Percentiles rank a stretch among this genome's conserved stretches.
Evolutionary conservation across 2,888 invertebrate species (phyloP).

Genomic region (Buathra laborator): DNA sequence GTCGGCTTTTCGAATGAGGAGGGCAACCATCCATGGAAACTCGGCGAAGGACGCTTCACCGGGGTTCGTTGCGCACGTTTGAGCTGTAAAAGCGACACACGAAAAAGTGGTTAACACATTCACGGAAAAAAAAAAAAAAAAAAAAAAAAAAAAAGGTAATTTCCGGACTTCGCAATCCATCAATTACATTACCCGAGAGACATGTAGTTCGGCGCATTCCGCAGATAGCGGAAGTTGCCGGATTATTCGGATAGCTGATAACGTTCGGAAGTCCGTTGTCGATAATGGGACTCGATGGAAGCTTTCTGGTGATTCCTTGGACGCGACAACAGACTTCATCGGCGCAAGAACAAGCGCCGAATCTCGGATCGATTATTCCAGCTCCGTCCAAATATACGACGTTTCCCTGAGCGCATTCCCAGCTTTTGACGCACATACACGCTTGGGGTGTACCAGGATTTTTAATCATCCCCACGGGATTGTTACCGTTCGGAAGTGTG

Average conservation of each 20-base stretch:
- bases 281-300: conserved; percentile 11
- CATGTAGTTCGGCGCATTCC: conserved; percentile 75
- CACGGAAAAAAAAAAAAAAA: conserved; percentile 4
- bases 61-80: conserved; percentile 85
- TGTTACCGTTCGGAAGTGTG: conserved; percentile 88
- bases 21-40: conserved; percentile 94
- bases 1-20: conserved; percentile 87
- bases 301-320: conserved; percentile 61
- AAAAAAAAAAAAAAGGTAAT: conserved; percentile 1
- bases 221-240: conserved; percentile 68
- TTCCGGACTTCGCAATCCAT: conserved; percentile 22
- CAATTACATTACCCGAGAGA: conserved; percentile 71
- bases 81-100: conserved; percentile 47
- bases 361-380: conserved; percentile 80
- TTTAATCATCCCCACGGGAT: conserved; percentile 78
- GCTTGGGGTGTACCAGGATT: conserved; percentile 78
- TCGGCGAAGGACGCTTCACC: conserved; percentile 91
- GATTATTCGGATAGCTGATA: conserved; percentile 53
- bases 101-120: conserved; percentile 10
- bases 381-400: conserved; percentile 74
- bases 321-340: conserved; percentile 81
- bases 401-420: conserved; percentile 75
- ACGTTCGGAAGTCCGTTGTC: conserved; percentile 24
- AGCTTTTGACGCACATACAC: conserved; percentile 78
- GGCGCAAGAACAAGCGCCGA: conserved; percentile 78